Evolutionary conservation across 2,888 invertebrate genomes (phyloP).

Genomic region (Leptopilina syphax): DNA sequence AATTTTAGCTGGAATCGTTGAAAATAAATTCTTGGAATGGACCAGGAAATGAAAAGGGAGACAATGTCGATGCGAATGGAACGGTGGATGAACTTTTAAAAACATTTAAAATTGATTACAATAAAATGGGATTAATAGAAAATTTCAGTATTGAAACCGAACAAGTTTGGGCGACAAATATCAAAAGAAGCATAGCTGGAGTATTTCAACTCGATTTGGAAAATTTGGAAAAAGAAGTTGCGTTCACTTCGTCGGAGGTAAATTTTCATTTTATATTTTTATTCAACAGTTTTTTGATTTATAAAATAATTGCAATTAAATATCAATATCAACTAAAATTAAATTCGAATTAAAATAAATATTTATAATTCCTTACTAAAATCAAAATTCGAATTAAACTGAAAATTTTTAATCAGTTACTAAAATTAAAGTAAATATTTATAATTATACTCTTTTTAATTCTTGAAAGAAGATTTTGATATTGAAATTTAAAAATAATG

Average conservation of each 20-base stretch:
- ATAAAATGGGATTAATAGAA: conserved; percentile 65
- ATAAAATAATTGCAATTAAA: conserved; percentile 5
- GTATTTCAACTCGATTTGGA: conserved; percentile 81
- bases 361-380: too few species aligned
- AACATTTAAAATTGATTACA: conserved; percentile 68
- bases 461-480: too few species aligned
- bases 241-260: conserved; percentile 71
- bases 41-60: conserved; percentile 51
- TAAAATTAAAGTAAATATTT: too few species aligned
- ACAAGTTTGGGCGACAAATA: conserved; percentile 83
- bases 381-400: not conserved
- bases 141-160: conserved; percentile 75
- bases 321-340: not conserved
- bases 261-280: conserved; percentile 41
- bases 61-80: conserved; percentile 52
- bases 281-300: not conserved
- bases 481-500: too few species aligned
- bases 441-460: too few species aligned
- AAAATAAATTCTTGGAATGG: conserved; percentile 69
- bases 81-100: conserved; percentile 63
- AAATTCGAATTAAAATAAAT: too few species aligned
- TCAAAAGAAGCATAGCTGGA: conserved; percentile 83
- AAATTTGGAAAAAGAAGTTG: conserved; percentile 64
- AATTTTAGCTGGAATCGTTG: conserved; percentile 65
- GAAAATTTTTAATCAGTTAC: too few species aligned